Base-by-base conservation (phyloP, 1,140 invertebrate species). In the Cardiocondyla obscurior region DNA sequence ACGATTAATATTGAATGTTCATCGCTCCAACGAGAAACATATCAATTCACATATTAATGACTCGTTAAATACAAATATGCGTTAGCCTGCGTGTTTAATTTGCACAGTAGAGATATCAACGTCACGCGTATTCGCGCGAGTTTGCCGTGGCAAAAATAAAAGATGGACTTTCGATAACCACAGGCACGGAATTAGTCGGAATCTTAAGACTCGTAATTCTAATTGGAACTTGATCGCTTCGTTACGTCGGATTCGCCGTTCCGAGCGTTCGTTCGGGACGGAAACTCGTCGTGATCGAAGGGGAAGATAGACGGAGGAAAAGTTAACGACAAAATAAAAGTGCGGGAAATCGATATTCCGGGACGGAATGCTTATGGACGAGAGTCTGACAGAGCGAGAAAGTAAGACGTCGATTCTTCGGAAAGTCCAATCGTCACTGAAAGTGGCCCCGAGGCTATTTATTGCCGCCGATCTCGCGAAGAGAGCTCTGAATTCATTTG, bases 371-470 rank as follows among this genome's bases (percentile, higher is more conserved):
- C 19, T 42, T 67, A 39, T 67, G 5, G 74, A 53, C 22, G 22
- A 22, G 22, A 65, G 39, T 19, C 30, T 65, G 73, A 53, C 53
- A 62, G 44, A 1, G 44, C 30, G 58, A 51, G 22, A 51, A 53
- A 67, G 46, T 53, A 42, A n/a, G 62, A 49, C 46, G 36, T 67
- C 62, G 74, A 67, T 69, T 77, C 44, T 77, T 53, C 49, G 12
- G 46, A 39, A 49, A 53, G 69, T 69, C 12, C 74, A 79, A 79
- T 79, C 12, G 74, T 69, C 49, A 67, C 46, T 42, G 46, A 12
- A 67, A 57, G 12, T 51, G 46, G 14, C 16, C 36, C 25, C 51
- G 33, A 33, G 10, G n/a, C 33, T 69, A 53, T 79, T 79, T 79
- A 79, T 79, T 30, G 7, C 46, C n/a, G 10, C 7, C 22, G 74